Percentiles rank a stretch among this genome's conserved stretches.
Conservation (phyloP, 2,888 invertebrate genomes). For the Phania funesta region DNA sequence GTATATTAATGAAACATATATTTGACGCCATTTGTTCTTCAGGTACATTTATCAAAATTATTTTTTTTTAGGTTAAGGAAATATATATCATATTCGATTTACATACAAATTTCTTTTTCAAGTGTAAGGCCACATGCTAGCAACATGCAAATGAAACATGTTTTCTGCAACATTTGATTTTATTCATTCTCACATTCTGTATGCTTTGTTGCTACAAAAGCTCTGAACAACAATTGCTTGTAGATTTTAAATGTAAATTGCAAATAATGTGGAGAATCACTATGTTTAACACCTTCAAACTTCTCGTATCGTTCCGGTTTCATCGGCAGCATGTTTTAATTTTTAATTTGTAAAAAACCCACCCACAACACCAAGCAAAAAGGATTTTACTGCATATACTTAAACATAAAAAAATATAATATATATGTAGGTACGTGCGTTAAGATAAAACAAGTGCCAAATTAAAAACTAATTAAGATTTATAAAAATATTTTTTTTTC, state of each 20-base stretch:
- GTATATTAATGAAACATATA: no score
- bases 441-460: conserved; percentile 38
- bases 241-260: conserved; percentile 44
- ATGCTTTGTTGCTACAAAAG: conserved; percentile 9
- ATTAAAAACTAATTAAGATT: neutral
- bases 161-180: conserved; percentile 3
- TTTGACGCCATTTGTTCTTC: no score
- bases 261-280: conserved; percentile 45
- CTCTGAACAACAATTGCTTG: conserved; percentile 18
- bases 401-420: no score
- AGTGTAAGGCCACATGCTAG: neutral
- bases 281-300: conserved; percentile 48
- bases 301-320: conserved; percentile 17
- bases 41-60: no score
- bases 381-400: no score
- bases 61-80: no score
- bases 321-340: neutral
- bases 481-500: neutral
- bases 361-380: no score
- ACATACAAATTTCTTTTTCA: no score
- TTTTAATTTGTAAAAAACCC: no score
- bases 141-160: neutral
- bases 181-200: neutral
- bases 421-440: no score
- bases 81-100: no score